Evolutionary conservation across 2,888 invertebrate species (phyloP), one percentile per base, ranked within the genome.

Genomic region (Mechanitis mazaeus): DNA sequence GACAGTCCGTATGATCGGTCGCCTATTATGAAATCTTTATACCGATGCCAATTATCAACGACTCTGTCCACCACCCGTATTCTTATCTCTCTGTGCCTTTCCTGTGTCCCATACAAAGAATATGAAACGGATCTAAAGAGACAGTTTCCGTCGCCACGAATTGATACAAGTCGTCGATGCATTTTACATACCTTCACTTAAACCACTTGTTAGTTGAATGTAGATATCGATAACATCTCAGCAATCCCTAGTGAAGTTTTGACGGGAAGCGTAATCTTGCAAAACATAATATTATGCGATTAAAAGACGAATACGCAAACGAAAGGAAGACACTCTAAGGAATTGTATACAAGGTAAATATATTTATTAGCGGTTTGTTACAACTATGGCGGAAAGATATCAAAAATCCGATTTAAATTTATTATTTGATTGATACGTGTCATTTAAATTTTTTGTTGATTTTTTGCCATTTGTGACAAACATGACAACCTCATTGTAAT

Each of bases 1-100:
- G 67, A 61, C 2, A 68, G 63, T 0, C 85, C 82, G 68, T 88
- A 87, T 3, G 88, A 88, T 0, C 73, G 73, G 69, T 87, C 88
- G 0, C 87, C 87, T 50, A 88, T 83, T 42, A 88, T 85, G 60
- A 87, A 88, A 64, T 88, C 84, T 64, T 83, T 87, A 66, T 87
- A 88, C 53, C 83, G 72, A 54, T 73, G 65, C 88, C 87, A 88
- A 67, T 86, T 79, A 12, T 74, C 71, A 3, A 83, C 80, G 3
- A 88, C 81, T n/a, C 80, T 71, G 0, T 85, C 81, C 2, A 88
- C 85, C 0, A 81, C 86, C 28, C 72, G 68, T 54, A 80, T 58
- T 4, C 88, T 73, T 47, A 88, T 80, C 59, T 87, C 86, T 54
- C 85, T 74, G 61, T 88, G 87, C 2, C 78, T 73, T 2, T 88